These are phyloP conservation scores for Ophonus ardosiacus DNA, from an alignment of 2,888 invertebrate species.

Conservation along the genomic window DNA sequence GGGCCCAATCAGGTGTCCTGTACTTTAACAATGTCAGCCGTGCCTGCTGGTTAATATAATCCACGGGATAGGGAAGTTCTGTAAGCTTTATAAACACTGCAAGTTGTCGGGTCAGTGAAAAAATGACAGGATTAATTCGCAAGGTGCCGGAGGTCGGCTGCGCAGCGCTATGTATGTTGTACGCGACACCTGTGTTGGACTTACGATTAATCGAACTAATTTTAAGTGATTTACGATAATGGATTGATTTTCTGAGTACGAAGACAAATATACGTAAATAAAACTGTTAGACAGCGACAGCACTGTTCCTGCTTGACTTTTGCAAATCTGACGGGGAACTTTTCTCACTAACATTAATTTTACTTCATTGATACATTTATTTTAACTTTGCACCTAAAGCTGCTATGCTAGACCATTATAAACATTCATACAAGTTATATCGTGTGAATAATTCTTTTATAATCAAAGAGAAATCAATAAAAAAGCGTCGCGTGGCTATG, in stretches of 20 bases:
- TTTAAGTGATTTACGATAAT: conserved; percentile 49
- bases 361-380: background rate
- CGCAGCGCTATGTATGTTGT: background rate
- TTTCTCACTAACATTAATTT: background rate
- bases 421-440: no score
- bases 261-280: conserved; percentile 49
- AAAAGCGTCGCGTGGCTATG: no score
- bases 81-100: conserved; percentile 12
- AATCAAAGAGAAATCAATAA: no score
- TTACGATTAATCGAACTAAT: conserved; percentile 48
- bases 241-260: conserved; percentile 44
- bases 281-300: conserved; percentile 17
- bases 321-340: background rate
- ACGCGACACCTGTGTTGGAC: conserved; percentile 35
- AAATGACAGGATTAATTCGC: conserved; percentile 42
- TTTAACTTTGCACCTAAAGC: conserved; percentile 1
- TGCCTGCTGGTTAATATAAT: background rate
- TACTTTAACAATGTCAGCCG: background rate
- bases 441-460: no score
- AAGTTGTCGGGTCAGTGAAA: conserved; percentile 7
- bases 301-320: background rate
- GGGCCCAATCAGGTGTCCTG: background rate
- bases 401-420: conserved; percentile 3
- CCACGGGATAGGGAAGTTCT: background rate
- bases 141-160: conserved; percentile 21